phyloP scores from a whole-genome alignment of 1,140 invertebrate genomes.

The Drosophila saltans region DNA sequence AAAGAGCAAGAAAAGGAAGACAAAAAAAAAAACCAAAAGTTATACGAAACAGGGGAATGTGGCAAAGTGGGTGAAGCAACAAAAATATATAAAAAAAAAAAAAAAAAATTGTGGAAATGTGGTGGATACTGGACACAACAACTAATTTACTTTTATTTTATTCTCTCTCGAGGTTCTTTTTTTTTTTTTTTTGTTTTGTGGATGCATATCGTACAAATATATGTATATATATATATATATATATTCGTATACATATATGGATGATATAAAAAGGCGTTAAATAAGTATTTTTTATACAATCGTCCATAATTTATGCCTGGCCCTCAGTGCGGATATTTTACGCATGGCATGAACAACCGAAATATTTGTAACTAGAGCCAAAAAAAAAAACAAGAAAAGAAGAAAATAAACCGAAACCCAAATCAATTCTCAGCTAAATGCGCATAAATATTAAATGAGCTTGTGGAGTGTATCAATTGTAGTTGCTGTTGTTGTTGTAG shows the following conservation, averaged over 20 bases:
- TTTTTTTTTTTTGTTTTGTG: conserved; percentile 5
- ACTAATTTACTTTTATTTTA: conserved; percentile 66
- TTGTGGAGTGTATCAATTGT: conserved; percentile 60
- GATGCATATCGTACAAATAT: conserved; percentile 11
- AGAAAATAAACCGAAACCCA: background rate
- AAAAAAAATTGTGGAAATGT: conserved; percentile 25
- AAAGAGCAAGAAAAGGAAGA: conserved; percentile 21
- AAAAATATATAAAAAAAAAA: background rate
- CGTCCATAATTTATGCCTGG: conserved; percentile 55
- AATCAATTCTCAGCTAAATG: conserved; percentile 55
- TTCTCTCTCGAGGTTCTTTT: conserved; percentile 43
- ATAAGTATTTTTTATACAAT: conserved; percentile 45
- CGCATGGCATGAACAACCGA: conserved; percentile 58
- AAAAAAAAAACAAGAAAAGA: background rate
- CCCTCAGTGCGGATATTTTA: conserved; percentile 53
- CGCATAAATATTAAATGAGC: conserved; percentile 69
- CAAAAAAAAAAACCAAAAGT: conserved; percentile 14
- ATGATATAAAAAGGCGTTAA: conserved; percentile 51
- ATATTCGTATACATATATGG: background rate
- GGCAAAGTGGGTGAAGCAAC: background rate
- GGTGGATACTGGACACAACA: conserved; percentile 53
- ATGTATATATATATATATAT: conserved; percentile 8
- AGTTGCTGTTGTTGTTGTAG: conserved; percentile 23
- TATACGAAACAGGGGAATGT: conserved; percentile 20
- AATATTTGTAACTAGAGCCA: conserved; percentile 32